These are phyloP conservation scores for Oreortyx pictus DNA, from an alignment of 2,797 vertebrate species.

Conservation along the genomic window DNA sequence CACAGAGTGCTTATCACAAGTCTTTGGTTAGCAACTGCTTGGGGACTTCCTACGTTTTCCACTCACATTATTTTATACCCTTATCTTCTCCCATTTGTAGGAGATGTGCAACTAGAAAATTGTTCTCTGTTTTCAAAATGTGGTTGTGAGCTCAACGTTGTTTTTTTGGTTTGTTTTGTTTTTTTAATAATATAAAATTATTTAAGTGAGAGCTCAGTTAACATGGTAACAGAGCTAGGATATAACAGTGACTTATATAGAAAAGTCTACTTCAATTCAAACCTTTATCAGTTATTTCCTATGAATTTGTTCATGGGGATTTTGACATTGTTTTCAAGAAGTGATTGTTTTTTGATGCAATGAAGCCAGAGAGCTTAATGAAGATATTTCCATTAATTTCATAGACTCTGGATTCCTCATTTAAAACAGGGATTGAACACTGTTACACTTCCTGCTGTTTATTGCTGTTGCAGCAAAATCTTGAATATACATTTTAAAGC, in stretches of 20 bases:
- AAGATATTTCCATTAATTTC: constrained; percentile 52
- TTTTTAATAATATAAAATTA: not conserved
- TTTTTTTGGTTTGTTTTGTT: not conserved
- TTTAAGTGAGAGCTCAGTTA: not conserved
- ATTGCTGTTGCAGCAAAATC: constrained; percentile 4
- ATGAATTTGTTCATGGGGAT: not conserved
- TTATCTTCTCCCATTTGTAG: not conserved
- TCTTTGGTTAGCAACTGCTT: not conserved
- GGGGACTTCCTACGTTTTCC: not conserved
- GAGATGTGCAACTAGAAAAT: not conserved
- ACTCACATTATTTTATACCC: not conserved
- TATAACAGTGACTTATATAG: not conserved
- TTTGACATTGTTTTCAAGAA: not conserved
- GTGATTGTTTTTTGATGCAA: not conserved
- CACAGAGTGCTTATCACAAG: not conserved
- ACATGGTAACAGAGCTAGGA: fast-evolving
- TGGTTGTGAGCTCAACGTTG: not conserved
- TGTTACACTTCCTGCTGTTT: constrained; percentile 12
- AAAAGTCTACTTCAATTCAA: not conserved
- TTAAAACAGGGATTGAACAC: constrained; percentile 40
- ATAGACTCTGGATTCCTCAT: constrained; percentile 16
- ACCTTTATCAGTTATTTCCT: not conserved
- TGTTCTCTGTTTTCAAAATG: not conserved
- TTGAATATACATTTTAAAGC: constrained; percentile 14
- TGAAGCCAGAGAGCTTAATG: not conserved